These are phyloP conservation scores for Caradrina kadenii DNA, from an alignment of 2,888 invertebrate genomes.

Conservation along the genomic window DNA sequence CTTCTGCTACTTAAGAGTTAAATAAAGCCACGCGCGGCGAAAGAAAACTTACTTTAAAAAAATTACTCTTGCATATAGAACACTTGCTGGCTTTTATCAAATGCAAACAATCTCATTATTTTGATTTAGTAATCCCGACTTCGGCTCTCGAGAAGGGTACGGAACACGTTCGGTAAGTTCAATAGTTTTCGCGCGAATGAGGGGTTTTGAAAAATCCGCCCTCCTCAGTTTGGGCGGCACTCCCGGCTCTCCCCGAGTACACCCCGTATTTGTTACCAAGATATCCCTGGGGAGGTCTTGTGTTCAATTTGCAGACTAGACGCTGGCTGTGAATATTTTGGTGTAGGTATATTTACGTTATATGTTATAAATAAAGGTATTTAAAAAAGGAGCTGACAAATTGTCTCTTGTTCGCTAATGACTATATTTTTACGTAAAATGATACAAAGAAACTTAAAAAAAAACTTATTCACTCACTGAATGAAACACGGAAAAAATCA, in stretches of 20 bases:
- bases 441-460: no score
- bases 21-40: neutral
- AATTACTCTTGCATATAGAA: no score
- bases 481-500: no score
- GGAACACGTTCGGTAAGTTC: conserved; percentile 66
- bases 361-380: neutral
- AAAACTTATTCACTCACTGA: no score
- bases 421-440: no score
- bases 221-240: conserved; percentile 71
- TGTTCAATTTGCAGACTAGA: conserved; percentile 58
- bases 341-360: neutral
- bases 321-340: conserved; percentile 33
- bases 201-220: conserved; percentile 67
- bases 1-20: neutral
- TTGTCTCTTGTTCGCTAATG: no score
- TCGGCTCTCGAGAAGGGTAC: conserved; percentile 29
- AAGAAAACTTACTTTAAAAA: no score
- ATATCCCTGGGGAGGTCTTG: conserved; percentile 60
- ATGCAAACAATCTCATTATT: neutral
- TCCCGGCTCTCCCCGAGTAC: conserved; percentile 69
- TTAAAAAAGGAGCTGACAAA: no score
- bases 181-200: conserved; percentile 70
- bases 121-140: conserved; percentile 3
- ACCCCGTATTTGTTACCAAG: conserved; percentile 71
- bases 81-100: neutral